Conservation (phyloP, 2,797 vertebrate species). For the Rhadinocentrus ornatus region DNA sequence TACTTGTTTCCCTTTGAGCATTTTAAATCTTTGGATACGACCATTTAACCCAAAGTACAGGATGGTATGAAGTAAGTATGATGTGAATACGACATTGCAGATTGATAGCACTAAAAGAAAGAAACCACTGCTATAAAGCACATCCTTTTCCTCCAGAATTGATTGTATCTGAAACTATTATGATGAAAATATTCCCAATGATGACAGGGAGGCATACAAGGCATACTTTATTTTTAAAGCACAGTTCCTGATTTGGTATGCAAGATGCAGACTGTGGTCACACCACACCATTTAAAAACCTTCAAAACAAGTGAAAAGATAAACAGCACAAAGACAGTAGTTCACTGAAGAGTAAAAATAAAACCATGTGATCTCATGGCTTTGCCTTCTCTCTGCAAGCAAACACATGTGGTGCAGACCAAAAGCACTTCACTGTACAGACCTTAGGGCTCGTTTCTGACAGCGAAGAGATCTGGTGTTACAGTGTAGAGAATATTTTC, state of each 20-base stretch:
- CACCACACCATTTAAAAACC: conserved; percentile 21
- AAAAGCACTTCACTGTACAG: conserved; percentile 9
- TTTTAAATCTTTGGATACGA: too few relatives aligned
- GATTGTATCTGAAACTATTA: background rate
- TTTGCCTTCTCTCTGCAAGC: conserved; percentile 39
- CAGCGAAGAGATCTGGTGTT: conserved; percentile 24
- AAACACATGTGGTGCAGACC: conserved; percentile 29
- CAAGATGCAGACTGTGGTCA: conserved; percentile 8
- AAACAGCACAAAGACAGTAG: conserved; percentile 20
- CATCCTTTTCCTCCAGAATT: background rate
- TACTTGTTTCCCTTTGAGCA: too few relatives aligned
- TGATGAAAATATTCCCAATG: conserved; percentile 9
- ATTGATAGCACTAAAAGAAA: too few relatives aligned
- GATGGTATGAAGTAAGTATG: background rate
- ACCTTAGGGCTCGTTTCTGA: conserved; percentile 26
- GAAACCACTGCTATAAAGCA: too few relatives aligned
- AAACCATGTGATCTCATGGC: conserved; percentile 33
- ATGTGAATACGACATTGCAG: too few relatives aligned
- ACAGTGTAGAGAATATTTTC: conserved; percentile 25
- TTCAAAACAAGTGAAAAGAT: conserved; percentile 39
- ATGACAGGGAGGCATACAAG: background rate
- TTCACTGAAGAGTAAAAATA: conserved; percentile 57
- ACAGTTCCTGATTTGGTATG: conserved; percentile 25
- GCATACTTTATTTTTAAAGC: background rate
- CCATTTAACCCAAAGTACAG: too few relatives aligned